Conservation (phyloP, 1,140 invertebrate genomes). For the Leptestheria dahalacensis region DNA sequence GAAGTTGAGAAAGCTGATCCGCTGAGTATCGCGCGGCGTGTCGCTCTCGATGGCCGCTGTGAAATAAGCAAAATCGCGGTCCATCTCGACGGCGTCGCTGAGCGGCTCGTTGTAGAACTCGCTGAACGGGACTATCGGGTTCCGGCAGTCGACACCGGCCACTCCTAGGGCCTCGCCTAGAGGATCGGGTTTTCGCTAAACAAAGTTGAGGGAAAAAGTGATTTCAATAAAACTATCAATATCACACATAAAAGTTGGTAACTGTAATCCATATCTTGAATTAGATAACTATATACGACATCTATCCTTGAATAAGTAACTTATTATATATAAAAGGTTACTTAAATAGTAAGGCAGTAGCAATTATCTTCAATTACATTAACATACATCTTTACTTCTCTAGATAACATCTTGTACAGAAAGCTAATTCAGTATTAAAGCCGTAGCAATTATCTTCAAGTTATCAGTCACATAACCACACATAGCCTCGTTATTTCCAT, state of each 20-base stretch:
- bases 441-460: too few species aligned
- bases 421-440: too few species aligned
- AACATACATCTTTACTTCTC: too few species aligned
- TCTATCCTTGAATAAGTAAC: too few species aligned
- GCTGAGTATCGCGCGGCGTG: slow-evolving; percentile 33
- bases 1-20: slow-evolving; percentile 85
- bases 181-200: slow-evolving; percentile 29
- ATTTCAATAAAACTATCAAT: neutral
- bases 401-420: too few species aligned
- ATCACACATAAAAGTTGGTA: too few species aligned
- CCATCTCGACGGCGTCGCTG: slow-evolving; percentile 82
- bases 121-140: slow-evolving; percentile 62
- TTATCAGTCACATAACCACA: too few species aligned
- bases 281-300: too few species aligned
- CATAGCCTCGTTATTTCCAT: too few species aligned
- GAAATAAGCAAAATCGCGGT: slow-evolving; percentile 79
- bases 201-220: neutral
- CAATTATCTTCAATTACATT: too few species aligned
- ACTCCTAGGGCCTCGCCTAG: slow-evolving; percentile 46
- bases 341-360: neutral
- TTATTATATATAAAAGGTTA: too few species aligned
- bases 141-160: slow-evolving; percentile 59
- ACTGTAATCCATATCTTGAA: too few species aligned
- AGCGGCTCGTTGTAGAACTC: slow-evolving; percentile 89
- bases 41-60: slow-evolving; percentile 34